These are phyloP conservation scores for Aleadryas rufinucha DNA, from an alignment of 2,113 vertebrate genomes.

Conservation along the genomic window DNA sequence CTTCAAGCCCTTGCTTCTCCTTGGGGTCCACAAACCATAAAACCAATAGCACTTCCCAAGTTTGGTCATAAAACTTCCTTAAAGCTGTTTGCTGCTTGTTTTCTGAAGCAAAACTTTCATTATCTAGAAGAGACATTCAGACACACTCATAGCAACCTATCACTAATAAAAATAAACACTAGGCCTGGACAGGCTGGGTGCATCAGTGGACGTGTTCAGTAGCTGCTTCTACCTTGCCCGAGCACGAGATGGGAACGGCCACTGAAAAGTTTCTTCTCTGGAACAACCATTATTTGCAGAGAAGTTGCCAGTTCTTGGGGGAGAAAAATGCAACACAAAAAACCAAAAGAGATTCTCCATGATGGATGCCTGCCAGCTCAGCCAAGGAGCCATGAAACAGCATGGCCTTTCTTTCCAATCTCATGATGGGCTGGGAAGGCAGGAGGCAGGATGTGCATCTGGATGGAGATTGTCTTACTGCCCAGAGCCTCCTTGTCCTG, in stretches of 20 bases:
- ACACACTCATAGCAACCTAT: not conserved
- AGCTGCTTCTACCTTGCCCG: not conserved
- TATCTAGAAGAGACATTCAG: not conserved
- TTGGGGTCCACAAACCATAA: not conserved
- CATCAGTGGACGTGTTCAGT: not conserved
- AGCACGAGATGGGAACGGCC: not conserved
- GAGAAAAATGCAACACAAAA: not conserved
- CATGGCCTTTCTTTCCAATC: not conserved
- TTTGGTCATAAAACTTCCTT: not conserved
- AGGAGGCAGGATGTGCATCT: not conserved
- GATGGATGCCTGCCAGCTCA: not conserved
- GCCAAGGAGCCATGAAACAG: not conserved
- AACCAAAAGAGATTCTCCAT: fast-evolving
- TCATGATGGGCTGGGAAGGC: not conserved
- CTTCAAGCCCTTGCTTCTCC: not conserved
- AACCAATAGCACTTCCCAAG: not conserved
- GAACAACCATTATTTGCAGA: not conserved
- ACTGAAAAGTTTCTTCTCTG: not conserved
- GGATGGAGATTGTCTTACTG: not conserved
- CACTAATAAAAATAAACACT: not conserved
- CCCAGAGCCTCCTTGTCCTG: not conserved
- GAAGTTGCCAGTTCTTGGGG: not conserved
- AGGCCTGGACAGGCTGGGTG: not conserved
- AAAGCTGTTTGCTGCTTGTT: not conserved
- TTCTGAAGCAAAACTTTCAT: slow-evolving; percentile 23